Conservation (phyloP, 1,140 invertebrate species). For the Meloidogyne hapla region DNA sequence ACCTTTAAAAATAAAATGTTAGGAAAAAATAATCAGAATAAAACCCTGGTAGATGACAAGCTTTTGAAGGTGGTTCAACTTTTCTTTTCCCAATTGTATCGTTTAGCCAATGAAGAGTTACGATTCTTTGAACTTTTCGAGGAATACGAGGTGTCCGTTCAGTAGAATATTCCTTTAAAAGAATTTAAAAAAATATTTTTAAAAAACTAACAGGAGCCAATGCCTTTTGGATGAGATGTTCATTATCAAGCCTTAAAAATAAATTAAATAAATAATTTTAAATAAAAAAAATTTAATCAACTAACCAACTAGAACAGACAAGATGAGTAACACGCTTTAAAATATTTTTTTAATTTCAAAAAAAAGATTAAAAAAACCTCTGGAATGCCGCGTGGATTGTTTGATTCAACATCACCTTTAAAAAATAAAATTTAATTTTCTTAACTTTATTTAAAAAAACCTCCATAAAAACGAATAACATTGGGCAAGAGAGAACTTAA, state of each 20-base stretch:
- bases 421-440: neutral
- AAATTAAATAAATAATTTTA: neutral
- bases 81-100: slow-evolving; percentile 28
- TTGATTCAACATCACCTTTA: slow-evolving; percentile 28
- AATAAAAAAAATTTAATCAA: neutral
- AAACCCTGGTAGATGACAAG: slow-evolving; percentile 34
- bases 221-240: slow-evolving; percentile 24
- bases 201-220: slow-evolving; percentile 11
- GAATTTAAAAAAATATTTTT: neutral
- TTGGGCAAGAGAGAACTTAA: slow-evolving; percentile 12
- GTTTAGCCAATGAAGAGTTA: slow-evolving; percentile 35
- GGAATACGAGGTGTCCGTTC: slow-evolving; percentile 15
- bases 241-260: slow-evolving; percentile 21
- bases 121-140: slow-evolving; percentile 20
- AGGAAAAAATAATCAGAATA: neutral
- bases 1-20: neutral
- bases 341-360: neutral
- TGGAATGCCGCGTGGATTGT: slow-evolving; percentile 30
- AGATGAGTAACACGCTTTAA: slow-evolving; percentile 31
- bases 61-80: slow-evolving; percentile 28
- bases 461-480: slow-evolving; percentile 34
- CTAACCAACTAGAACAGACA: slow-evolving; percentile 25
- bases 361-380: slow-evolving; percentile 7
- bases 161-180: slow-evolving; percentile 21
- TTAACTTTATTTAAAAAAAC: neutral